Evolutionary conservation across 2,113 vertebrate genomes (phyloP), one percentile per base, ranked within the genome.

Genomic region (Suncus etruscus): DNA sequence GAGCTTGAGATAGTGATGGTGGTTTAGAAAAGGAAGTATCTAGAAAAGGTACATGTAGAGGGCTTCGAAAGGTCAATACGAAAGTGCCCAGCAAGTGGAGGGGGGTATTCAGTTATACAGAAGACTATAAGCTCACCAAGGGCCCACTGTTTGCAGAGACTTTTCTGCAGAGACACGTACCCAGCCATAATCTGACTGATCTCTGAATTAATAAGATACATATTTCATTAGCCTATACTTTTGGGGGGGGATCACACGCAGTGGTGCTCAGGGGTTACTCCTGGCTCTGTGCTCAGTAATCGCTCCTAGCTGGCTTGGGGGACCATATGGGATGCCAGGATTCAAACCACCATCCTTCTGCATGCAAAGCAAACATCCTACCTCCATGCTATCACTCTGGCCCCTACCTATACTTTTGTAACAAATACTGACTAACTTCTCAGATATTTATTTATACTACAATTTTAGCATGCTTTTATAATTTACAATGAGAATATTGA

Each of bases 401-500:
- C 39, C 39, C 39, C 39, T 76, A 9, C 48, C 73, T 31, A 91
- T n/a, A 50, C 47, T 69, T 85, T 66, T 25, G 72, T 15, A 86
- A 83, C 20, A 95, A 86, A 87, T 63, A 78, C 2, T 89, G 87
- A 75, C 16, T n/a, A 91, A 86, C 32, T 81, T 82, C 29, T n/a
- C 75, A 89, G 72, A 66, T 25, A 91, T 12, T 80, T 88, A 92
- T 39, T 80, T 88, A 92, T 39, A 85, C 79, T 83, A 87, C 18
- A 39, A 18, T 39, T 73, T 31, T 70, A 69, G 14, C 29, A 31
- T 54, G 50, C 4, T 76, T 90, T 82, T 48, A 70, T 87, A 81
- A 82, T 93, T 89, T 51, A 87, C 16, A 83, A 79, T 24, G 3
- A 65, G 47, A 94, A 85, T 76, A 68, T 31, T 69, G 72, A 29